Conservation (phyloP, 2,113 vertebrate species). For the Psilopsiagon aymara region DNA sequence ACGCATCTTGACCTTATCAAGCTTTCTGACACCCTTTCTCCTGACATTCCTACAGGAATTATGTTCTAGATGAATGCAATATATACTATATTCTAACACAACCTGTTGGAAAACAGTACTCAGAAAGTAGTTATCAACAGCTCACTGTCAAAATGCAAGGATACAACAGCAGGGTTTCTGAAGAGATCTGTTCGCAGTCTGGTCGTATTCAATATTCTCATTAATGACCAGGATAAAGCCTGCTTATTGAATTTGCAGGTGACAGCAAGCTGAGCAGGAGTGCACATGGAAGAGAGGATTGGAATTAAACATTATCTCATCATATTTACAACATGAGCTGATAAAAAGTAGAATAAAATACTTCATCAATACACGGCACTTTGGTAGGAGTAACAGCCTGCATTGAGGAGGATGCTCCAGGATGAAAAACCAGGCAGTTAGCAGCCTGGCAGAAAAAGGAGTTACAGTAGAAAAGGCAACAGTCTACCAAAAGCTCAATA, state of each 20-base stretch:
- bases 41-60: neutral
- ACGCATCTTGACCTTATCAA: conserved; percentile 16
- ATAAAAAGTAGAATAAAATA: neutral
- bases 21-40: neutral
- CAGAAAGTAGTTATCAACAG: conserved; percentile 1
- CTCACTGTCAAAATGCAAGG: conserved; percentile 47
- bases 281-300: neutral
- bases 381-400: neutral
- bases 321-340: neutral
- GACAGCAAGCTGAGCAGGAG: conserved; percentile 34
- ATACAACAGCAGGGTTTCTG: conserved; percentile 21
- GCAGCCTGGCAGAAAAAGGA: neutral
- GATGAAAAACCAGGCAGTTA: neutral
- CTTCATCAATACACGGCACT: neutral
- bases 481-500: neutral
- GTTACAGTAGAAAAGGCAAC: neutral
- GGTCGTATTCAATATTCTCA: conserved; percentile 47
- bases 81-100: neutral
- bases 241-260: conserved; percentile 51
- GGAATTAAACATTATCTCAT: conserved; percentile 3
- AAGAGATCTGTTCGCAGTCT: neutral
- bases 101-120: neutral
- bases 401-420: neutral
- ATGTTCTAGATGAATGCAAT: neutral
- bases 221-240: conserved; percentile 47